phyloP scores from a whole-genome alignment of 1,140 invertebrate species.

The Hycleus cichorii region DNA sequence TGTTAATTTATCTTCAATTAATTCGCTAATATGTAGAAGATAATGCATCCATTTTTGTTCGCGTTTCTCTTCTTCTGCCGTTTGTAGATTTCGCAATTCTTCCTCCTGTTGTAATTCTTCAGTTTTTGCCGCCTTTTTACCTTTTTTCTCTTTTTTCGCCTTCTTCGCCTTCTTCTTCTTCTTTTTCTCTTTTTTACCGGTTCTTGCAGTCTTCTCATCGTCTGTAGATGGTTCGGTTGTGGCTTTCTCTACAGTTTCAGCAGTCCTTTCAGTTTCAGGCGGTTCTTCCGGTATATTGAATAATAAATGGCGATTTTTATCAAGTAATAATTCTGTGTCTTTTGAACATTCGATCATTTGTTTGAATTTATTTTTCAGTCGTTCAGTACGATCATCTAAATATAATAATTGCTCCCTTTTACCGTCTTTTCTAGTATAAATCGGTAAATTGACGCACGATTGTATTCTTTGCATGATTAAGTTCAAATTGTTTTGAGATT shows the following conservation, averaged over 20 bases:
- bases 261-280: conserved; percentile 1
- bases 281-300: conserved; percentile 41
- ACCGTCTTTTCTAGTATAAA: conserved; percentile 59
- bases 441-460: conserved; percentile 58
- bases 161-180: conserved; percentile 4
- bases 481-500: conserved; percentile 6
- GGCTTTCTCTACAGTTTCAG: not conserved
- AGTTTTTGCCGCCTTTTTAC: conserved; percentile 4
- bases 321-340: conserved; percentile 51
- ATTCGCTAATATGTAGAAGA: conserved; percentile 56
- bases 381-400: conserved; percentile 51
- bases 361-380: conserved; percentile 46
- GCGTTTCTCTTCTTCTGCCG: not conserved
- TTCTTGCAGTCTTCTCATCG: conserved; percentile 20
- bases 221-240: not conserved
- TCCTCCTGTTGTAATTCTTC: conserved; percentile 19
- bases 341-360: conserved; percentile 49
- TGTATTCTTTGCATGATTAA: conserved; percentile 42
- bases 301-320: conserved; percentile 58
- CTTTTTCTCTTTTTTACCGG: conserved; percentile 7
- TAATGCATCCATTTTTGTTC: conserved; percentile 51
- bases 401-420: conserved; percentile 53
- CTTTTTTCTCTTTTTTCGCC: not conserved
- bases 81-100: not conserved
- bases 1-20: conserved; percentile 53